phyloP scores from a whole-genome alignment of 2,797 vertebrate genomes.

The Enteromius viviparus region DNA sequence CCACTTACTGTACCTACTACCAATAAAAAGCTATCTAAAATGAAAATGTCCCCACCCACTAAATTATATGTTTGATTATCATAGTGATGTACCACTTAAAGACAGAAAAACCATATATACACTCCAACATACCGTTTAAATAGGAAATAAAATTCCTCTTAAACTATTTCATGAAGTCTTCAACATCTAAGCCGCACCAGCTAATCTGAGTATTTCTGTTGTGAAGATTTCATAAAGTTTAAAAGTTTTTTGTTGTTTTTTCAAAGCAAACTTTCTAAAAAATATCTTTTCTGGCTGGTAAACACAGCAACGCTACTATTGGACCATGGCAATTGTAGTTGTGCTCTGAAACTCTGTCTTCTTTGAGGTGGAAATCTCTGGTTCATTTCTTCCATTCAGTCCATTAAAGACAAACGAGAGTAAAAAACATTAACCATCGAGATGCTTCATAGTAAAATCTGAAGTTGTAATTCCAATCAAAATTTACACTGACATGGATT shows the following conservation, averaged over 20 bases:
- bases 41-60: background rate
- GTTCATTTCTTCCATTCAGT: background rate
- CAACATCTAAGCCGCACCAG: background rate
- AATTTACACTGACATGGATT: background rate
- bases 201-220: background rate
- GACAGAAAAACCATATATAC: background rate
- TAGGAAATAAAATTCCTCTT: background rate
- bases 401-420: slow-evolving; percentile 1
- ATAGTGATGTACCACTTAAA: background rate
- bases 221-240: background rate
- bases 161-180: background rate
- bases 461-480: background rate
- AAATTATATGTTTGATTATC: background rate
- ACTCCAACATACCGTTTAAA: background rate
- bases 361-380: background rate
- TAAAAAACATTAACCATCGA: background rate
- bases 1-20: background rate
- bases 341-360: background rate
- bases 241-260: background rate
- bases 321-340: background rate
- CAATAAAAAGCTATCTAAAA: slow-evolving; percentile 2
- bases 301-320: background rate
- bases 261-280: background rate
- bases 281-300: background rate
- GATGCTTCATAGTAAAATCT: background rate